A percentile compares a stretch with the other conserved stretches of the same genome.
Evolutionary conservation across 2,113 vertebrate species (phyloP).

Genomic region (Microcebus murinus): DNA sequence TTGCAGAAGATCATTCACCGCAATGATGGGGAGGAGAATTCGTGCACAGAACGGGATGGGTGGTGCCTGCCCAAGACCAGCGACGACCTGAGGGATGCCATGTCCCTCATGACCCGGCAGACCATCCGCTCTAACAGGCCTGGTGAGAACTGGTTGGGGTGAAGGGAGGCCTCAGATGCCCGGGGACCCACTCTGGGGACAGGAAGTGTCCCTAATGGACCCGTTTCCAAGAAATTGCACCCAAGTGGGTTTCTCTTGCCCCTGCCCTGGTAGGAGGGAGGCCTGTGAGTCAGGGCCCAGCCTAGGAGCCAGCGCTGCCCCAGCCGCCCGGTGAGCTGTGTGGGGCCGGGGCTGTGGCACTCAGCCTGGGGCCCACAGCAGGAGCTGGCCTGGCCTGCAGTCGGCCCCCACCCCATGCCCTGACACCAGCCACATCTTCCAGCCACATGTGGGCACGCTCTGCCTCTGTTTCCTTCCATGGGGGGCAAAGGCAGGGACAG

Average conservation of each 20-base stretch:
- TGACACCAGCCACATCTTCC: fast-evolving
- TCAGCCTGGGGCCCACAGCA: neutral
- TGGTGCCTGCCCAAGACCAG: slow-evolving; percentile 95
- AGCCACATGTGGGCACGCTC: fast-evolving
- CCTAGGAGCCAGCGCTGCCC: neutral
- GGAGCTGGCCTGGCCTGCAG: neutral
- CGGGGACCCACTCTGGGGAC: neutral
- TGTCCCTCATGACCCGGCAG: slow-evolving; percentile 94
- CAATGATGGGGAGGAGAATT: slow-evolving; percentile 86
- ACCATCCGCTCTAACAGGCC: slow-evolving; percentile 89
- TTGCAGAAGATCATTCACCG: slow-evolving; percentile 89
- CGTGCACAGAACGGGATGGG: slow-evolving; percentile 94
- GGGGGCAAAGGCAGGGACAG: neutral
- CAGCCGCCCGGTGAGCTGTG: neutral
- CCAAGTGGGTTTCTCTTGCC: neutral
- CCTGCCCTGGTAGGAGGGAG: neutral
- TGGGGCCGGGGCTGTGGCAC: too few species aligned
- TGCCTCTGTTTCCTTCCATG: neutral
- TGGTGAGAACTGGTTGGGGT: slow-evolving; percentile 77
- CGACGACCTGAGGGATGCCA: slow-evolving; percentile 92
- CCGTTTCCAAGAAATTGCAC: fast-evolving
- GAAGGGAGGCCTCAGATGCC: neutral
- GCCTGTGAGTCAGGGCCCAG: neutral
- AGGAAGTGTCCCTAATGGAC: neutral
- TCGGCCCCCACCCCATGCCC: fast-evolving